Evolutionary conservation across 2,113 vertebrate genomes (phyloP).

Genomic region (Ameiurus melas): DNA sequence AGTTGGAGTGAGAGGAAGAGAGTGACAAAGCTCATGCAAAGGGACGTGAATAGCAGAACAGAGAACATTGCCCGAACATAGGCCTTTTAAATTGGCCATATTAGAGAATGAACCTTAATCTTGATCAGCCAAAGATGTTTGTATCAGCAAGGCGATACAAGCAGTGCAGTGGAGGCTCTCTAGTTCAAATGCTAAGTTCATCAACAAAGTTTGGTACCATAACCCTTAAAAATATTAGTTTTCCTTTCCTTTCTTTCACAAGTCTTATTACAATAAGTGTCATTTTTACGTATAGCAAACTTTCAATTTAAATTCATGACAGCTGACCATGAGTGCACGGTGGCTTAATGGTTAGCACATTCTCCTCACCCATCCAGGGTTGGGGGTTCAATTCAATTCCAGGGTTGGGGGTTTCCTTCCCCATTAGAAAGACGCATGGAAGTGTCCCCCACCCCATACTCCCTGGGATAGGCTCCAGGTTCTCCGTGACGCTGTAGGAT

Average conservation of each 20-base stretch:
- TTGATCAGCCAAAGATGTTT: conserved; percentile 14
- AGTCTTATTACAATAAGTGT: background rate
- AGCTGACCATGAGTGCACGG: background rate
- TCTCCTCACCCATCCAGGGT: no score
- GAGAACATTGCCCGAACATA: conserved; percentile 8
- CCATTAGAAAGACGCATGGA: no score
- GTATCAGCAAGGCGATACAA: background rate
- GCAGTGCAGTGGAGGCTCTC: background rate
- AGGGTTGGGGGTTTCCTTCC: no score
- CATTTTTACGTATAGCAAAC: background rate
- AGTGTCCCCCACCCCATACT: no score
- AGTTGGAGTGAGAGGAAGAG: conserved; percentile 27
- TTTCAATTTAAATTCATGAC: background rate
- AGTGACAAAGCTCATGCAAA: conserved; percentile 23
- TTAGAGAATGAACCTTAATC: conserved; percentile 23
- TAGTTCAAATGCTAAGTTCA: background rate
- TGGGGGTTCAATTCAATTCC: no score
- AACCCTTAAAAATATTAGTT: background rate
- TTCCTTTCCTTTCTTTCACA: background rate
- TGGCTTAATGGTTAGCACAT: no score
- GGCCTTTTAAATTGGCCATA: conserved; percentile 6
- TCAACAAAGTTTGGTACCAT: background rate
- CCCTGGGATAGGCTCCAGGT: no score
- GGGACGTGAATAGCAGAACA: background rate
- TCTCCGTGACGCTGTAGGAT: no score